Evolutionary conservation across 2,888 invertebrate genomes (phyloP).

Genomic region (Eristalis intricaria): DNA sequence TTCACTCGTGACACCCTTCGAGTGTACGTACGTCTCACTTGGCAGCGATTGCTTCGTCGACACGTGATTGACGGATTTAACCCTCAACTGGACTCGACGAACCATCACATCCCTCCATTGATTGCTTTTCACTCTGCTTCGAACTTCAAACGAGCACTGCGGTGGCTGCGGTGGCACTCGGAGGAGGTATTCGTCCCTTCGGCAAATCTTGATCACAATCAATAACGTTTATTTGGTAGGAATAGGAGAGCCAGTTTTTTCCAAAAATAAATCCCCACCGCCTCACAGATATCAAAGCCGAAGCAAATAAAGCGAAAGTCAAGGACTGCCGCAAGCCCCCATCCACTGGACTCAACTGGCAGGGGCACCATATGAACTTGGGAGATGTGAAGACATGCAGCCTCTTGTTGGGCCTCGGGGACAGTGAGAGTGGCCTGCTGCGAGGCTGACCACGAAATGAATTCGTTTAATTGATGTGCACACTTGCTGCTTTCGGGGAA

Average conservation of each 20-base stretch:
- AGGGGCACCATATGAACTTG: neutral
- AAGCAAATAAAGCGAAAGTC: constrained; percentile 32
- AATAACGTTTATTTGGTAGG: neutral
- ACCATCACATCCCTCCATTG: neutral
- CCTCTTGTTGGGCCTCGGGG: neutral
- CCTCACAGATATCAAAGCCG: constrained; percentile 30
- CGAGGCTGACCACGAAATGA: neutral
- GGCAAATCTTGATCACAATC: neutral
- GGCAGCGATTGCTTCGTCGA: neutral
- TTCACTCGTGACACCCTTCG: neutral
- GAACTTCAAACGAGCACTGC: neutral
- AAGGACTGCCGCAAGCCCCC: constrained; percentile 13
- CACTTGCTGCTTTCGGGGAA: neutral
- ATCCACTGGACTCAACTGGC: neutral
- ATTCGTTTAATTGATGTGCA: neutral
- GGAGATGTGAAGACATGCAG: neutral
- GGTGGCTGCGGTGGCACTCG: neutral
- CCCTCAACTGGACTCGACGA: neutral
- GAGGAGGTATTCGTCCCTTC: neutral
- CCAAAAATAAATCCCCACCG: constrained; percentile 26
- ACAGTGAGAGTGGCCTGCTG: neutral
- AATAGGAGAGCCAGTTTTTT: neutral
- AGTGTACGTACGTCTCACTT: neutral
- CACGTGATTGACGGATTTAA: neutral
- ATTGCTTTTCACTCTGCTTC: neutral